These are phyloP conservation scores for Fragum whitleyi DNA, from an alignment of 2,888 invertebrate species.

Conservation along the genomic window DNA sequence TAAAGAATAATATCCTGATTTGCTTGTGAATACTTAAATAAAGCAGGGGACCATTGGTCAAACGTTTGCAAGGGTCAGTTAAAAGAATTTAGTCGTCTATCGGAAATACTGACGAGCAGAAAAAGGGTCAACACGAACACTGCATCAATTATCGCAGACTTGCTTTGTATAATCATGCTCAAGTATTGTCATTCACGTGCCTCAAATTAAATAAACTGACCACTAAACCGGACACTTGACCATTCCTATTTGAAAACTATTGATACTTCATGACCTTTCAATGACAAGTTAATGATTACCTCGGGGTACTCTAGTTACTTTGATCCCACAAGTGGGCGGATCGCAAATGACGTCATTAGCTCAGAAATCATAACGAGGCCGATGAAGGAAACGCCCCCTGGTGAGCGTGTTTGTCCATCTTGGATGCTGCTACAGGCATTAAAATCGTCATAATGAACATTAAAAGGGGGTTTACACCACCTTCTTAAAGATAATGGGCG, in stretches of 20 bases:
- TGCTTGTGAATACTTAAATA: too few species aligned
- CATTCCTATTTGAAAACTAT: constrained; percentile 41
- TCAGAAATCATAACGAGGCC: constrained; percentile 51
- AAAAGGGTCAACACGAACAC: too few species aligned
- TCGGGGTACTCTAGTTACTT: constrained; percentile 42
- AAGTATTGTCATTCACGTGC: constrained; percentile 27
- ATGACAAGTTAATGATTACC: constrained; percentile 56
- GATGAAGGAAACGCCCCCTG: constrained; percentile 15
- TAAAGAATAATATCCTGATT: too few species aligned
- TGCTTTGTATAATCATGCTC: constrained; percentile 18
- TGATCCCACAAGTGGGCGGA: constrained; percentile 45
- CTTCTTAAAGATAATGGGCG: not conserved
- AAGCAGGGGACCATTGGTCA: too few species aligned
- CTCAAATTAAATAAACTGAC: constrained; percentile 36
- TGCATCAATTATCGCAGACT: not conserved
- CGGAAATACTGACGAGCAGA: too few species aligned
- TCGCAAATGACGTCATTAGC: constrained; percentile 53
- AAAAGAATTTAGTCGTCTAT: too few species aligned
- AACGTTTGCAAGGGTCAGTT: too few species aligned
- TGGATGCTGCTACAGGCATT: constrained; percentile 18
- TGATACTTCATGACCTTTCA: constrained; percentile 44
- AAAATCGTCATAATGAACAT: constrained; percentile 20
- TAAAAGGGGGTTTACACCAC: constrained; percentile 7
- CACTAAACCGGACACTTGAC: constrained; percentile 48
- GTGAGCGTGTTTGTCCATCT: constrained; percentile 16